phyloP scores from a whole-genome alignment of 2,888 invertebrate species.

The Nomada ruficornis region DNA sequence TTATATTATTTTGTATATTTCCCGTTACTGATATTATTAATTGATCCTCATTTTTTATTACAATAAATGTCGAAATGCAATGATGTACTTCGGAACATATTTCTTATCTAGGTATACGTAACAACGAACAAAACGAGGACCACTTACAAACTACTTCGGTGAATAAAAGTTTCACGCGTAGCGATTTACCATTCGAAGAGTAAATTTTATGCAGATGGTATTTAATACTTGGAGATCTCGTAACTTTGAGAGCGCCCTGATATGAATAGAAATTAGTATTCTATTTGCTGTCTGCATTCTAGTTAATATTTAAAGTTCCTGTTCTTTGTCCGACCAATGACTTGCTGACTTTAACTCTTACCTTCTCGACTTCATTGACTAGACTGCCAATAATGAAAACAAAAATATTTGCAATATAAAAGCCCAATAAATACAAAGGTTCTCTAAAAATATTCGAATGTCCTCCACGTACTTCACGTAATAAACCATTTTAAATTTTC shows the following conservation, averaged over 20 bases:
- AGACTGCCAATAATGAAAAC: neutral
- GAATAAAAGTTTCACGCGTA: constrained; percentile 51
- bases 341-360: constrained; percentile 30
- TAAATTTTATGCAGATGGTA: constrained; percentile 59
- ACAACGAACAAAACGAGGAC: constrained; percentile 12
- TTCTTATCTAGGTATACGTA: too few relatives aligned
- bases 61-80: too few relatives aligned
- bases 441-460: neutral
- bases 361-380: neutral
- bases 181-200: constrained; percentile 55
- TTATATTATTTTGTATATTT: neutral
- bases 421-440: too few relatives aligned
- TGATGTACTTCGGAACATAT: too few relatives aligned
- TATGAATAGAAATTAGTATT: constrained; percentile 60
- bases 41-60: too few relatives aligned
- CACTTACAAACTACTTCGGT: constrained; percentile 38
- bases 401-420: neutral
- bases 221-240: constrained; percentile 59
- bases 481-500: constrained; percentile 1
- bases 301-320: constrained; percentile 46
- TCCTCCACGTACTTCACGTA: too few relatives aligned
- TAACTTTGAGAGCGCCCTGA: constrained; percentile 49
- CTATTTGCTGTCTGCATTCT: constrained; percentile 44
- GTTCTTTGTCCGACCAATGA: constrained; percentile 26
- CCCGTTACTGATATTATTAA: too few relatives aligned